Percentiles rank a stretch among this genome's conserved stretches.
Conservation (phyloP, 2,113 vertebrate species). For the Triplophysa rosa region DNA sequence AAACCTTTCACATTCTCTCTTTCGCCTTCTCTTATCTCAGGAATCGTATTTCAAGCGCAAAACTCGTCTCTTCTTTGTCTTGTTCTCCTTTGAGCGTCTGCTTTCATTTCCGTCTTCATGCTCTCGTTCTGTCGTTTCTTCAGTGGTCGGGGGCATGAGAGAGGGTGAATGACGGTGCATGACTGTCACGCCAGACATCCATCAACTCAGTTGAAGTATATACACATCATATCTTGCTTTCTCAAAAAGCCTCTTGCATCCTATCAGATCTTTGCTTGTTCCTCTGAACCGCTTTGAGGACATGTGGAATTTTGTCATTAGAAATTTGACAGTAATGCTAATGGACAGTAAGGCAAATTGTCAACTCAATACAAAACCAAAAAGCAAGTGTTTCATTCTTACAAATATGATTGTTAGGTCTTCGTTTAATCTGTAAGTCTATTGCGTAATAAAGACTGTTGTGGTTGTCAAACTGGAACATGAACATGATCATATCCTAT, state of each 20-base stretch:
- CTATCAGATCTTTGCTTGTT: background rate
- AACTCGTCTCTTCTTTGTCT: background rate
- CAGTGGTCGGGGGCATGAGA: slow-evolving; percentile 18
- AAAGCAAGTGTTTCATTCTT: too few species aligned
- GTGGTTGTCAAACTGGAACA: too few species aligned
- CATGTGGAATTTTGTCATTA: too few species aligned
- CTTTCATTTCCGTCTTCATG: background rate
- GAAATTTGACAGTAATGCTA: too few species aligned
- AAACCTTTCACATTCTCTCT: background rate
- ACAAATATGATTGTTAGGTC: too few species aligned
- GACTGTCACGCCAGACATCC: background rate
- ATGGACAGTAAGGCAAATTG: too few species aligned
- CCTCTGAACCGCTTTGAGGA: background rate
- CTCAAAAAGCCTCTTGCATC: background rate
- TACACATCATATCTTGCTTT: background rate
- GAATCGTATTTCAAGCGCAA: slow-evolving; percentile 25
- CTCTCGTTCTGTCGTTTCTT: slow-evolving; percentile 23
- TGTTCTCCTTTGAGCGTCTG: slow-evolving; percentile 21
- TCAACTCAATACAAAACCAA: too few species aligned
- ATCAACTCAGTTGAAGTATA: background rate
- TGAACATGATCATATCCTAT: too few species aligned
- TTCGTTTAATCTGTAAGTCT: too few species aligned
- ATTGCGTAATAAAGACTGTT: too few species aligned
- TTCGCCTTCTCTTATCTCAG: background rate
- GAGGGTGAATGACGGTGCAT: background rate